A percentile compares a stretch with the other conserved stretches of the same genome.
These are phyloP conservation scores for Protophormia terraenovae DNA, from an alignment of 2,888 invertebrate genomes.

Conservation along the genomic window DNA sequence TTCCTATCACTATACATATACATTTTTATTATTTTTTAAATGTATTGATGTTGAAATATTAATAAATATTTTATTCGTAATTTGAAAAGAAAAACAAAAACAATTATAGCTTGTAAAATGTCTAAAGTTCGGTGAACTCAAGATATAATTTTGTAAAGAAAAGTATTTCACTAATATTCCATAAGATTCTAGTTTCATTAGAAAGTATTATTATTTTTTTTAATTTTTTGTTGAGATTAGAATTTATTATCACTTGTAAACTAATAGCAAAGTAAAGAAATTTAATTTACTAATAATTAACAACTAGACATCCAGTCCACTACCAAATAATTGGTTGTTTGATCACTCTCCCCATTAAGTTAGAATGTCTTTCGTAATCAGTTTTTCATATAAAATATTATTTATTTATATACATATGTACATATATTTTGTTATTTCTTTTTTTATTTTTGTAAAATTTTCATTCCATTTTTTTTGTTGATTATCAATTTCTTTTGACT, in stretches of 20 bases:
- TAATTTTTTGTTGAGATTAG: neutral
- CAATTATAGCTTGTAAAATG: neutral
- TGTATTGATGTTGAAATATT: no score
- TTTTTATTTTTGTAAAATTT: conserved; percentile 33
- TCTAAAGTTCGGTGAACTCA: neutral
- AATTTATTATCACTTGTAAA: conserved; percentile 33
- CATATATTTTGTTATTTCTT: neutral
- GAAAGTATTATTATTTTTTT: conserved; percentile 1
- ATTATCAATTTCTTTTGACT: conserved; percentile 56
- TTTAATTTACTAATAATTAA: neutral
- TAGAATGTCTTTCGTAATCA: conserved; percentile 44
- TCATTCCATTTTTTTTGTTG: conserved; percentile 20
- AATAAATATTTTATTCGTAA: no score
- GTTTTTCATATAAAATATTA: conserved; percentile 24
- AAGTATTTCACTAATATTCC: neutral
- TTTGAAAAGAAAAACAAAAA: no score
- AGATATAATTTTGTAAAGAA: neutral
- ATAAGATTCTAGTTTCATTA: no score
- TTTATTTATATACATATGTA: no score
- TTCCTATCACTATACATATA: no score
- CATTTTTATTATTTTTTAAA: no score
- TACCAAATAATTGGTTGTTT: neutral
- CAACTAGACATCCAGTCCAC: neutral
- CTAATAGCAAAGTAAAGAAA: neutral
- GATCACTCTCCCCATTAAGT: conserved; percentile 18